These are phyloP conservation scores for Liopterus haemorrhoidalis DNA, from an alignment of 2,888 invertebrate genomes.

Conservation along the genomic window DNA sequence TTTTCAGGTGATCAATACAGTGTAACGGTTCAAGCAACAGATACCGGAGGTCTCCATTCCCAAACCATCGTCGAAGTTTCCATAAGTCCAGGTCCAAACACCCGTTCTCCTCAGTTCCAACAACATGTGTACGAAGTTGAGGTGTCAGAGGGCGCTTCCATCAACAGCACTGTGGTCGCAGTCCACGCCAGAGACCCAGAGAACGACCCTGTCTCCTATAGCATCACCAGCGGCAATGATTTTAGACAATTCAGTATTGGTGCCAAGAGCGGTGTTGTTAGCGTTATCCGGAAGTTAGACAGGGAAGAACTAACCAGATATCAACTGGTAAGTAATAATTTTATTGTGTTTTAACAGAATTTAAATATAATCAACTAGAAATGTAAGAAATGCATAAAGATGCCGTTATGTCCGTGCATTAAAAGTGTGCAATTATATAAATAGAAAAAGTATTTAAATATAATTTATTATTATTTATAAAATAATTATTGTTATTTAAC, in stretches of 20 bases:
- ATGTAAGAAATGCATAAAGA: too few species aligned
- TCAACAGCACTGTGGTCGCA: constrained; percentile 77
- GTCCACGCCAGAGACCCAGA: constrained; percentile 84
- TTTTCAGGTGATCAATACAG: constrained; percentile 90
- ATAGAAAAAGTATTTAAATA: too few species aligned
- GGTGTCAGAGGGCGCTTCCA: constrained; percentile 83
- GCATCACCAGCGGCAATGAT: constrained; percentile 83
- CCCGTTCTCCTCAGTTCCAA: constrained; percentile 73
- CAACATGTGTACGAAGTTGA: constrained; percentile 79
- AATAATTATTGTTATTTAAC: too few species aligned
- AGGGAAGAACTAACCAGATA: constrained; percentile 85
- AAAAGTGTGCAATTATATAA: too few species aligned
- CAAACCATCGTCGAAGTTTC: constrained; percentile 83
- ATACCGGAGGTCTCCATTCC: constrained; percentile 71
- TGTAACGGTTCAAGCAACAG: constrained; percentile 77
- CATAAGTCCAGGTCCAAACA: constrained; percentile 77
- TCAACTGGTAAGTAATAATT: constrained; percentile 61
- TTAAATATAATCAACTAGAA: too few species aligned
- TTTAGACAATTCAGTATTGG: constrained; percentile 83
- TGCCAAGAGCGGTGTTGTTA: constrained; percentile 79
- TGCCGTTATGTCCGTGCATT: too few species aligned
- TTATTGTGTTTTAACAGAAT: not conserved
- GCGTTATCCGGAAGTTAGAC: constrained; percentile 77
- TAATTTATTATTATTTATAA: too few species aligned
- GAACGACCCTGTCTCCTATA: constrained; percentile 78